phyloP scores from a whole-genome alignment of 2,113 vertebrate species.

The Platycercus adscitus region DNA sequence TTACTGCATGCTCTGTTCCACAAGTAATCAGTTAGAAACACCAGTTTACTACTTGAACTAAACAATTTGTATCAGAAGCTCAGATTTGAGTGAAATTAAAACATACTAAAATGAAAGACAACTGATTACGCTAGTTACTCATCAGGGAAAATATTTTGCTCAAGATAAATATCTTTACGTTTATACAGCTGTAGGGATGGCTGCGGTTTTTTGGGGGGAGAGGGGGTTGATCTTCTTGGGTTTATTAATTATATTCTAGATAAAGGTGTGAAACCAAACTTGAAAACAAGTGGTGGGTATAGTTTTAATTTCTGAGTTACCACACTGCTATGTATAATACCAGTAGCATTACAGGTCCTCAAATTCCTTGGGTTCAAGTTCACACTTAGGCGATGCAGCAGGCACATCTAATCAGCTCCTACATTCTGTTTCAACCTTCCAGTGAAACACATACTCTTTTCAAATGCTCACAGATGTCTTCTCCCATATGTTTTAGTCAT shows the following conservation, averaged over 20 bases:
- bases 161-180: not conserved
- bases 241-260: not conserved
- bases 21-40: conserved; percentile 1
- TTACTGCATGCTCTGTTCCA: not conserved
- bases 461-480: not conserved
- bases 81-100: not conserved
- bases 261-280: not conserved
- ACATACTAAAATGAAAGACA: not conserved
- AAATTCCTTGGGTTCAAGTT: not conserved
- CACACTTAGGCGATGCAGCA: not conserved
- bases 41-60: not conserved
- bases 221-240: not conserved
- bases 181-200: not conserved
- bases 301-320: not conserved
- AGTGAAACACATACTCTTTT: not conserved
- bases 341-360: not conserved
- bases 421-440: not conserved
- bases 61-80: not conserved
- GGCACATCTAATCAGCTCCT: not conserved
- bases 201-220: not conserved
- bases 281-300: not conserved
- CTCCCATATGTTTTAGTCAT: not conserved
- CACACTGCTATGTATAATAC: not conserved
- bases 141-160: not conserved
- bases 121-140: not conserved